Evolutionary conservation across 2,888 invertebrate species (phyloP), one percentile per base, ranked within the genome.

Genomic region (Ectemnius continuus): DNA sequence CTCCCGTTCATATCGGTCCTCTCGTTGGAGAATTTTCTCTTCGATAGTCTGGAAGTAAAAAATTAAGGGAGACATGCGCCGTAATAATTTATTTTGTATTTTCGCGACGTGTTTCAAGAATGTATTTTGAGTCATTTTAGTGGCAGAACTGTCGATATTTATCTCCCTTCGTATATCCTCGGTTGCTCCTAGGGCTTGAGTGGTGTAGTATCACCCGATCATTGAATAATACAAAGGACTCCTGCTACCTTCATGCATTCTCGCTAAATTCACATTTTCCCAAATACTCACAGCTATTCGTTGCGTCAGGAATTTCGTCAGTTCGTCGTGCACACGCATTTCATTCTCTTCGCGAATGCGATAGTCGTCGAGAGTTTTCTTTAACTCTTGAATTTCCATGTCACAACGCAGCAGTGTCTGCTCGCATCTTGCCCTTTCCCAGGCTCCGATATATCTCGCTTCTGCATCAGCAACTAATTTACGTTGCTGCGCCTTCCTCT

Each of bases 341-440:
- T 92, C 91, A 79, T 88, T 89, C 48, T 88, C 88, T 67, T 90
- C 90, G 65, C 89, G 88, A 8, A 78, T 73, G 23, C 86, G 85
- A 69, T 82, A 85, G 48, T 87, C 85, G 48, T 83, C 80, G 57
- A 91, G 86, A 52, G 75, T 82, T 47, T 85, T 78, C 47, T 76
- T 66, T 65, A 89, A 85, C 66, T 85, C 73, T 57, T 89, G 75
- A 76, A 91, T 88, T 71, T 86, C 85, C 72, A 80, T 80, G 46
- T 83, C 75, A 52, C 87, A 85, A 36, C 80, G 77, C 5, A 89
- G 79, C 46, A 84, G 68, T 68, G 85, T 88, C 84, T 91, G 91
- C 82, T 92, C 91, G 46, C 85, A 84, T 78, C 90, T 88, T 36
- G 92, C 86, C 66, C 88, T 84, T 80, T 91, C 89, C 91, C 91